Conservation (phyloP, 2,797 vertebrate genomes). For the Huso huso region DNA sequence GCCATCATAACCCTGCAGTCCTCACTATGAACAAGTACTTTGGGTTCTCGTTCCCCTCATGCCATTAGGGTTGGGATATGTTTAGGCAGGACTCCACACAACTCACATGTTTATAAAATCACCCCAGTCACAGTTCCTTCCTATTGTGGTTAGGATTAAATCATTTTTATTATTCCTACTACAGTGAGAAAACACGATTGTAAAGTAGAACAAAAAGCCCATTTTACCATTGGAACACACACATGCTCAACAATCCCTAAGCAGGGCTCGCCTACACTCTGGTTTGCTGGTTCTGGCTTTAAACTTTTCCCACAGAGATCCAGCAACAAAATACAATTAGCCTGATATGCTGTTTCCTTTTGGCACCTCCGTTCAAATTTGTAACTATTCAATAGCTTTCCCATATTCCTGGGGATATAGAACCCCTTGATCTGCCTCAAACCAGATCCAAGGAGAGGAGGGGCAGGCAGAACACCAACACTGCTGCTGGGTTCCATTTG, state of each 20-base stretch:
- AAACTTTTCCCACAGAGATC: conserved; percentile 23
- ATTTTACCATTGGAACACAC: background rate
- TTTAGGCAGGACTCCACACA: too few species aligned
- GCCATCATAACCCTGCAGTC: too few species aligned
- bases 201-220: too few species aligned
- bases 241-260: background rate
- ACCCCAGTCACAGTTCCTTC: too few species aligned
- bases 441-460: background rate
- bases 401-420: conserved; percentile 8
- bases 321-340: conserved; percentile 22
- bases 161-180: too few species aligned
- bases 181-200: too few species aligned
- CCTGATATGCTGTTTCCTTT: conserved; percentile 32
- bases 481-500: background rate
- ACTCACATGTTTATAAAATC: too few species aligned
- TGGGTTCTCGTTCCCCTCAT: too few species aligned
- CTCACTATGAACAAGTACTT: too few species aligned
- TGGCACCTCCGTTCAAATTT: conserved; percentile 12
- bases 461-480: background rate
- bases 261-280: conserved; percentile 9
- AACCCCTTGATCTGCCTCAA: background rate
- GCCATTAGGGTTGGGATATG: too few species aligned
- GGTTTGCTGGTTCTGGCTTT: conserved; percentile 4
- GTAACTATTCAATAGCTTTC: background rate
- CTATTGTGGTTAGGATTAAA: too few species aligned